These are phyloP conservation scores for Beroe ovata DNA, from an alignment of 37 sponge, comb jelly and placozoan genomes.

Conservation along the genomic window DNA sequence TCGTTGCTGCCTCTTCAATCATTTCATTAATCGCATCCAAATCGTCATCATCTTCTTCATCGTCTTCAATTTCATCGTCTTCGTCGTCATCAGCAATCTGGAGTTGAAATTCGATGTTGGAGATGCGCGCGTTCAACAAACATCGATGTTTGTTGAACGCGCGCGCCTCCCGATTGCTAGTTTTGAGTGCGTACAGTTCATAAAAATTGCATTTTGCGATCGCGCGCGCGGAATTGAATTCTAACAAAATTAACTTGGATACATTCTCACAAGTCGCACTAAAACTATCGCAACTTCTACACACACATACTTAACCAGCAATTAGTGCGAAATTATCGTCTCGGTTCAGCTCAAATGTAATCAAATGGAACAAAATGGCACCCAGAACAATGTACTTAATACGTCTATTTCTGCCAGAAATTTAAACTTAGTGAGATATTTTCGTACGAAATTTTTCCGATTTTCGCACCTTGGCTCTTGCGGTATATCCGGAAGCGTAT, in stretches of 20 bases:
- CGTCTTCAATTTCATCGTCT: constrained; percentile 1
- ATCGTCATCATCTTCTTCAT: constrained; percentile 24
- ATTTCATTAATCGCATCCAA: background rate
- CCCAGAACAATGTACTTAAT: too few species aligned
- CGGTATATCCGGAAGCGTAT: too few species aligned
- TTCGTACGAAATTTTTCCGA: background rate
- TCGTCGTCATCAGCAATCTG: constrained; percentile 15
- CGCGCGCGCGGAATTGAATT: background rate
- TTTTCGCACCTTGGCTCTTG: too few species aligned
- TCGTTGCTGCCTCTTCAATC: background rate
- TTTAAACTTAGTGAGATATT: too few species aligned
- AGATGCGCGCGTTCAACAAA: background rate
- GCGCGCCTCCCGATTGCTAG: constrained; percentile 44
- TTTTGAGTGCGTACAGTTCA: background rate
- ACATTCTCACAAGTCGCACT: too few species aligned
- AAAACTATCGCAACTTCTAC: too few species aligned
- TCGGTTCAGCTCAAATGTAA: too few species aligned
- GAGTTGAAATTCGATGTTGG: background rate
- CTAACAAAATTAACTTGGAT: background rate
- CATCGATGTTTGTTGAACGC: too few species aligned
- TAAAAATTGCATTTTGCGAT: background rate
- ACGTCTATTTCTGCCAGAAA: too few species aligned
- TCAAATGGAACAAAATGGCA: too few species aligned
- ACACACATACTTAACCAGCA: too few species aligned
- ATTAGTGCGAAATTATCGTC: too few species aligned